Base-by-base conservation (phyloP, 2,888 invertebrate genomes). In the Platycheirus albimanus region DNA sequence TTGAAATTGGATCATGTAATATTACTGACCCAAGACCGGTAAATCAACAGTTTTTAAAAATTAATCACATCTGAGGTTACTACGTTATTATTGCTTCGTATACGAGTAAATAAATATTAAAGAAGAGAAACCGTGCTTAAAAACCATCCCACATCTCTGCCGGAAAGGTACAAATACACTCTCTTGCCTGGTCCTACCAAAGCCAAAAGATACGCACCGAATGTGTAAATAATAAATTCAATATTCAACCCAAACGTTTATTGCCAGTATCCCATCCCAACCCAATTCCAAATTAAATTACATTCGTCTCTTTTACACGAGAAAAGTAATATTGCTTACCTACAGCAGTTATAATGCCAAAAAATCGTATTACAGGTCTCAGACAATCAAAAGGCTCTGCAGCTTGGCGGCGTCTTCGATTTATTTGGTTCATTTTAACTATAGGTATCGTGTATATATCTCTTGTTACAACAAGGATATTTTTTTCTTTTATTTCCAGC, bases 331-430 rank as follows among this genome's bases (percentile, higher is more conserved):
- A 15, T 38, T 10, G 86, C 90, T 90, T 86, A 90, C 90, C 90
- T 86, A 90, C 88, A 78, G 90, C 89, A 83, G 90, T 90, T 86
- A 89, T 87, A 84, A 90, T 86, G 86, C 90, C 90, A 87, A 89
- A 89, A 85, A 90, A 87, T 81, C 90, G 87, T 87, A 90, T 90
- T 77, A 90, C 86, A 85, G 90, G 90, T 86, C 88, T 87, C 80
- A 90, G 86, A 85, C 91, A 90, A 79, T 89, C 88, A 83, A 90
- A 91, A 43, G 88, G 87, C 86, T 89, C 89, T 85, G 87, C 89
- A 85, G 89, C 85, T 85, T 90, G 90, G 85, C 88, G 89, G 70
- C 89, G 88, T 85, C 88, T 87, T 76, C 89, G 87, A 84, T 87
- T 88, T 79, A 88, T 86, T 85, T 87, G 87, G 79, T 87, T 87